A percentile compares a stretch with the other conserved stretches of the same genome.
These are phyloP conservation scores for Hyposoter dolosus DNA, from an alignment of 2,888 invertebrate genomes.

Conservation along the genomic window DNA sequence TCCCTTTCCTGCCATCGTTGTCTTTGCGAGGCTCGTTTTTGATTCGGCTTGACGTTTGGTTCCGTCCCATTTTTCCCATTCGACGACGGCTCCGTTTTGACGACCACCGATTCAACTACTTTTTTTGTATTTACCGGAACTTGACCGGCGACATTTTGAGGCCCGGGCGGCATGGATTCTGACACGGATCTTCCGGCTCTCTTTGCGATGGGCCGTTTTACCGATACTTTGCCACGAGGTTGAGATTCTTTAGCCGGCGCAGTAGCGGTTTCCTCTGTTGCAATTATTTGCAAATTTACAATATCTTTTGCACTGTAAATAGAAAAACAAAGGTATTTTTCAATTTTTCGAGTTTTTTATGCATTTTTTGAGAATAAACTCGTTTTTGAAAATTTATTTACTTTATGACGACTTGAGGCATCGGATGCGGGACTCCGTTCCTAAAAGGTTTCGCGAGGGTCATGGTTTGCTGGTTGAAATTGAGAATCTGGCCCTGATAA, in stretches of 20 bases:
- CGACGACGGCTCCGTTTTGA: slow-evolving; percentile 74
- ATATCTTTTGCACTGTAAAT: slow-evolving; percentile 90
- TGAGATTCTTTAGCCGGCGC: slow-evolving; percentile 80
- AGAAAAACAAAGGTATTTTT: slow-evolving; percentile 36
- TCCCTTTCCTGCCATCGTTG: slow-evolving; percentile 86
- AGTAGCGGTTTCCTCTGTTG: slow-evolving; percentile 86
- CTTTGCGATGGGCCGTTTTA: slow-evolving; percentile 86
- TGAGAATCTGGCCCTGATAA: slow-evolving; percentile 92
- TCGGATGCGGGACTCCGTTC: slow-evolving; percentile 90
- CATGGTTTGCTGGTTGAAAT: slow-evolving; percentile 90
- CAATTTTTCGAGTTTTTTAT: neutral
- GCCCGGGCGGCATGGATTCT: slow-evolving; percentile 79
- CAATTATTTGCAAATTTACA: slow-evolving; percentile 91
- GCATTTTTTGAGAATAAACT: neutral
- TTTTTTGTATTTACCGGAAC: slow-evolving; percentile 67
- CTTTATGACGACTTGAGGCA: slow-evolving; percentile 88
- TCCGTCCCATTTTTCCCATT: slow-evolving; percentile 78
- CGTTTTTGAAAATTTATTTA: slow-evolving; percentile 79
- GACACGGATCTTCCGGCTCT: slow-evolving; percentile 85
- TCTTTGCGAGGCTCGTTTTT: slow-evolving; percentile 79
- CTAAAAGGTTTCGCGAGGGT: slow-evolving; percentile 93
- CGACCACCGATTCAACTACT: slow-evolving; percentile 44
- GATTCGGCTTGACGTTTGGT: slow-evolving; percentile 84
- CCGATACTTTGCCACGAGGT: slow-evolving; percentile 85
- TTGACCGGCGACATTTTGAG: slow-evolving; percentile 73